Conservation (phyloP, 2,888 invertebrate species). For the Blastobasis adustella region DNA sequence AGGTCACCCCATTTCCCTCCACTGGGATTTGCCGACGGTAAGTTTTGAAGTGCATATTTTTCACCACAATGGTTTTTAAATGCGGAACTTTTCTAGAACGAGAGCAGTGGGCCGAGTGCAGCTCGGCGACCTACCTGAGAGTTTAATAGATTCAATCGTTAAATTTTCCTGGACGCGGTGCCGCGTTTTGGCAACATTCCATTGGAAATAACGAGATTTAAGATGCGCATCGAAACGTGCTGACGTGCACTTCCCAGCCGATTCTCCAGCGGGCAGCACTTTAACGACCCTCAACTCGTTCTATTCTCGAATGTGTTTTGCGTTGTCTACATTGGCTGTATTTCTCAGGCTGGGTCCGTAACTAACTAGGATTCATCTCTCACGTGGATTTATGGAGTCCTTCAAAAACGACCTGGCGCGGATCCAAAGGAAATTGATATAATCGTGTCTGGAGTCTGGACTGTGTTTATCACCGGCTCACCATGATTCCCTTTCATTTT, state of each 20-base stretch:
- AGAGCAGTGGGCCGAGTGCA: background rate
- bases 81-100: too few relatives aligned
- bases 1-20: too few relatives aligned
- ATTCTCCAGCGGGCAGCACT: constrained; percentile 32
- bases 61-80: too few relatives aligned
- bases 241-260: constrained; percentile 26
- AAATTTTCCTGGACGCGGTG: constrained; percentile 1
- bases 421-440: constrained; percentile 12
- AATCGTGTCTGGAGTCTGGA: constrained; percentile 15
- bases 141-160: background rate
- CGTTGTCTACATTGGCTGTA: too few relatives aligned
- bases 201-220: constrained; percentile 22
- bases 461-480: constrained; percentile 13
- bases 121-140: background rate
- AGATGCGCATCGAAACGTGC: constrained; percentile 21
- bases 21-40: too few relatives aligned
- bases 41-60: too few relatives aligned
- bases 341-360: too few relatives aligned
- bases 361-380: too few relatives aligned
- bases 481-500: constrained; percentile 15
- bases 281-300: background rate
- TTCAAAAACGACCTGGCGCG: background rate
- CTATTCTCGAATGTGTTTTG: too few relatives aligned
- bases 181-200: constrained; percentile 29
- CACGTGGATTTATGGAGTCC: too few relatives aligned